Base-by-base conservation (phyloP, 2,113 vertebrate species). In the Drymodes brunneopygia region DNA sequence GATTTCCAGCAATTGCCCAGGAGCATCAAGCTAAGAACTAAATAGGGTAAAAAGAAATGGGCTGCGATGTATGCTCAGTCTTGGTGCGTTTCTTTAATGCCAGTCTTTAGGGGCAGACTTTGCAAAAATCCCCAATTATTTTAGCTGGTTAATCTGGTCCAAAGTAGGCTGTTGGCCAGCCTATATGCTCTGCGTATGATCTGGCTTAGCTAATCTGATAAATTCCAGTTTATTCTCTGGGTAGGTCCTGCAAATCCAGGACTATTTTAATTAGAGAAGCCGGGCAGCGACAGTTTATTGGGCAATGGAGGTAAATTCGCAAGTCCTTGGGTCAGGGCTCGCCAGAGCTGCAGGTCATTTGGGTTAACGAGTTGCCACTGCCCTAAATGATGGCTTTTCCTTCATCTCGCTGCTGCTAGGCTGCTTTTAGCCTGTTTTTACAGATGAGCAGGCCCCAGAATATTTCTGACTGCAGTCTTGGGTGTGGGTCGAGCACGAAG, bases 101-200 rank as follows among this genome's bases (percentile, higher is more conserved):
- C 53, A 61, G 96, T 96, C 95, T 97, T 96, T 78, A 96, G 96
- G 95, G 95, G 94, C 95, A 95, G 96, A 93, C 96, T 97, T 95
- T 95, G 95, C 90, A 94, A 96, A 97, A 97, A 96, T 96, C 96
- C 95, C 95, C 94, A 94, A 96, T 97, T 97, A 97, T 96, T 97
- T 97, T 96, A 95, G 95, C 90, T 92, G 88, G 95, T 96, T 96
- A 96, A 97, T 97, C 96, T 96, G 90, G 95, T 96, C 92, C 92
- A 94, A 95, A 94, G 88, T 95, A 96, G 94, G 95, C 96, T 96
- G 96, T 93, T 96, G 96, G 95, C 96, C 96, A 96, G 96, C 75
- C 92, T 96, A 77, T 90, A 92, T 67, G 88, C 75, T 94, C 90
- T 90, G 88, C 53, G 69, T 94, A 88, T 95, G 92, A 96, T 96